Conservation (phyloP, 2,797 vertebrate genomes). For the Enteromius fasciolatus region DNA sequence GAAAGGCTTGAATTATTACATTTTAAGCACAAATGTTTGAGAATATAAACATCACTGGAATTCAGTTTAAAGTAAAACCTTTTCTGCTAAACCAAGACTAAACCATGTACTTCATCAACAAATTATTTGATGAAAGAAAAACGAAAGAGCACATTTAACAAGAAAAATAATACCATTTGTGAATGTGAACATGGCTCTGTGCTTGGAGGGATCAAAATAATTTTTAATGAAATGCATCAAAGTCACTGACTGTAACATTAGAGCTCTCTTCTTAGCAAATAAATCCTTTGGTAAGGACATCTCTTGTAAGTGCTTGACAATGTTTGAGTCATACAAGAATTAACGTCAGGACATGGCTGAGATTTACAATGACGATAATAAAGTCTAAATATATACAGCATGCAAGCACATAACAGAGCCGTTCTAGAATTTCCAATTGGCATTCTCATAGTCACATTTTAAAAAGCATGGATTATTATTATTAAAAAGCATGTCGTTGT, state of each 20-base stretch:
- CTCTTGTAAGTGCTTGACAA: not conserved
- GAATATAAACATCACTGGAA: not conserved
- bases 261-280: not conserved
- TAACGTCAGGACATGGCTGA: not conserved
- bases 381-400: not conserved
- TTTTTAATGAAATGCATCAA: slow-evolving; percentile 1
- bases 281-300: not conserved
- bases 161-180: not conserved
- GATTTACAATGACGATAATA: slow-evolving; percentile 1
- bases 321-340: slow-evolving; percentile 17
- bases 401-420: not conserved
- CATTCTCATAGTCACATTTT: not conserved
- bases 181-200: not conserved
- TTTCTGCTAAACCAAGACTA: not conserved
- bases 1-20: not conserved
- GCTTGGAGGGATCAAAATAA: not conserved
- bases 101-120: not conserved
- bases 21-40: not conserved
- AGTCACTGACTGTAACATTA: not conserved
- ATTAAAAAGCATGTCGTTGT: not conserved
- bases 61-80: not conserved
- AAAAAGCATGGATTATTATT: not conserved
- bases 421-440: not conserved
- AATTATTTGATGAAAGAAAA: not conserved
- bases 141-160: not conserved